These are phyloP conservation scores for Nomada goodeniana DNA, from an alignment of 2,888 invertebrate species.

Conservation along the genomic window DNA sequence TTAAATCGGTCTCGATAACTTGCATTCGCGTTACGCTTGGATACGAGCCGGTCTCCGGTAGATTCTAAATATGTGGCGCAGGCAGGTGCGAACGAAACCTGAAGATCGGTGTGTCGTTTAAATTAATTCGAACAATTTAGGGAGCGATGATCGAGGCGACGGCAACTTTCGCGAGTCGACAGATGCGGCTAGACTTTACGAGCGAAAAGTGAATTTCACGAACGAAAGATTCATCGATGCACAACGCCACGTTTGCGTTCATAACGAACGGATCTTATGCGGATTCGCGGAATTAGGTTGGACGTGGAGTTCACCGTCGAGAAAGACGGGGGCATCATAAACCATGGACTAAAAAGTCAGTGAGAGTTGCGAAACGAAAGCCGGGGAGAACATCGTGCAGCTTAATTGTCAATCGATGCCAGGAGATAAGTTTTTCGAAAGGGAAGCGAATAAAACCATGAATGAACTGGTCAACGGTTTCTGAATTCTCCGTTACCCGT, in stretches of 20 bases:
- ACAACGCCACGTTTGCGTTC: conserved; percentile 14
- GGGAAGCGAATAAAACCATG: no score
- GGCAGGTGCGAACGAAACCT: neutral
- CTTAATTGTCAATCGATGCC: neutral
- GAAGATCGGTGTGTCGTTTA: neutral
- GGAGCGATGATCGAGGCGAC: neutral
- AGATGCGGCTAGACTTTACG: conserved; percentile 75
- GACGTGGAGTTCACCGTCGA: neutral
- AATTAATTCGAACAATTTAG: no score
- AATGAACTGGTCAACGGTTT: no score
- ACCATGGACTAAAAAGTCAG: neutral
- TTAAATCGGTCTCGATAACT: no score
- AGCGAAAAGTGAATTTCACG: conserved; percentile 78
- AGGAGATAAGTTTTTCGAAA: no score
- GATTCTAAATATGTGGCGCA: neutral
- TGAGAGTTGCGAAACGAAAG: conserved; percentile 31
- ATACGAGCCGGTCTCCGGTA: neutral
- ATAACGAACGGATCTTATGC: conserved; percentile 30
- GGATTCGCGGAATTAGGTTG: conserved; percentile 29
- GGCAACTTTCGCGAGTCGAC: conserved; percentile 15
- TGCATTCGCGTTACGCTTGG: no score
- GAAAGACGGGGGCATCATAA: neutral
- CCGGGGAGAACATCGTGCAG: neutral
- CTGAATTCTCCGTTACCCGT: no score
- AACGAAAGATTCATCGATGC: conserved; percentile 33